Conservation (phyloP, 2,888 invertebrate species). For the Drosophila tanythrix region DNA sequence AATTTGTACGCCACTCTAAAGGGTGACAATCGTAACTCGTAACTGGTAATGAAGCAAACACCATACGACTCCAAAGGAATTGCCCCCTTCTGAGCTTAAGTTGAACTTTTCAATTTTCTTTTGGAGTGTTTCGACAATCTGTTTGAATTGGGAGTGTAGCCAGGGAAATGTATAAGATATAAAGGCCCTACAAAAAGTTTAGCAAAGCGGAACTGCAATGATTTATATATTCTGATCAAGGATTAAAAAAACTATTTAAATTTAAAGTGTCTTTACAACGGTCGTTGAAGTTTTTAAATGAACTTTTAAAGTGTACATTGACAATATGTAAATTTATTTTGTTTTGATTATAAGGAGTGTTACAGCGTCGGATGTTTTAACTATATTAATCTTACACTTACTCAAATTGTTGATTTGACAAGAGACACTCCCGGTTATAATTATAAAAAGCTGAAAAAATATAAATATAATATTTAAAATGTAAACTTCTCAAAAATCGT, state of each 20-base stretch:
- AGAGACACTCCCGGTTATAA: neutral
- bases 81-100: neutral
- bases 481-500: neutral
- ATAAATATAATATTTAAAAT: neutral
- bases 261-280: neutral
- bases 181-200: neutral
- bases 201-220: neutral
- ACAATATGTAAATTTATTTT: neutral
- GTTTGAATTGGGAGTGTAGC: slow-evolving; percentile 13
- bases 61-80: neutral
- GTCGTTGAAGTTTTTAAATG: neutral
- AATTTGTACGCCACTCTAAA: slow-evolving; percentile 38
- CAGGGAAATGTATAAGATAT: neutral
- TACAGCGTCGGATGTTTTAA: neutral
- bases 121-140: slow-evolving; percentile 14
- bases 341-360: neutral
- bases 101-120: neutral
- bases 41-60: slow-evolving; percentile 6
- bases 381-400: neutral
- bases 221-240: neutral
- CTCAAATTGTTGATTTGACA: neutral
- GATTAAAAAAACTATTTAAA: neutral
- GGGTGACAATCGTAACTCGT: slow-evolving; percentile 9
- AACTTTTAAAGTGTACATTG: neutral
- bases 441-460: neutral